Percentiles rank a stretch among this genome's conserved stretches.
These are phyloP conservation scores for Catocala fraxini DNA, from an alignment of 2,888 invertebrate species.

Conservation along the genomic window DNA sequence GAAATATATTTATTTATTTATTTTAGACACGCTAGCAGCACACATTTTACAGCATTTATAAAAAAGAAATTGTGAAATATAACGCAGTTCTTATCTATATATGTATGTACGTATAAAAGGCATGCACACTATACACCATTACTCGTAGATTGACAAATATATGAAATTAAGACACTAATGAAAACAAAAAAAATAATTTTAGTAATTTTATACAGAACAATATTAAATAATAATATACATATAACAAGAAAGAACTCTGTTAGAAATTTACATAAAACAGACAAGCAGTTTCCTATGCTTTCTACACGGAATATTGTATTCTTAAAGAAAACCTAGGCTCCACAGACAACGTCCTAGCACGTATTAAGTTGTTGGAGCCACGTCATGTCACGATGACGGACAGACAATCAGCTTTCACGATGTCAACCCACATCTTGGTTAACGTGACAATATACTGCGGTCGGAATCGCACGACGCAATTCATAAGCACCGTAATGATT, in stretches of 20 bases:
- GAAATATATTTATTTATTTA: no score
- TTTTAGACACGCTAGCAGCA: no score
- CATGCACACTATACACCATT: no score
- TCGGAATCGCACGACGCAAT: slow-evolving; percentile 33
- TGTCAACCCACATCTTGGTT: slow-evolving; percentile 71
- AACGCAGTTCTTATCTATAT: no score
- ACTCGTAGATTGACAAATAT: no score
- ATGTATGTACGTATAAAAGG: no score
- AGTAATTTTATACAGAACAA: no score
- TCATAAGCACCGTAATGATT: slow-evolving; percentile 26
- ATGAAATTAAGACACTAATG: no score
- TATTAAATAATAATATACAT: neutral
- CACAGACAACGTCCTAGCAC: slow-evolving; percentile 39
- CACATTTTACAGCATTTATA: no score
- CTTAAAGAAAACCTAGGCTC: slow-evolving; percentile 25
- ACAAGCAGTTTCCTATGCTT: neutral
- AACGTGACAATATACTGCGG: slow-evolving; percentile 59
- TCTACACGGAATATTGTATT: neutral
- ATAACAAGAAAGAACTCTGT: no score
- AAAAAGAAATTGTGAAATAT: no score
- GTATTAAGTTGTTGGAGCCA: slow-evolving; percentile 67
- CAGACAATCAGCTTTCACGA: slow-evolving; percentile 78
- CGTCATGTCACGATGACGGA: slow-evolving; percentile 69
- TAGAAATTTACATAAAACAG: neutral
- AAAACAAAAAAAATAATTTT: no score